Base-by-base conservation (phyloP, 2,888 invertebrate genomes). In the Melinaea marsaeus region DNA sequence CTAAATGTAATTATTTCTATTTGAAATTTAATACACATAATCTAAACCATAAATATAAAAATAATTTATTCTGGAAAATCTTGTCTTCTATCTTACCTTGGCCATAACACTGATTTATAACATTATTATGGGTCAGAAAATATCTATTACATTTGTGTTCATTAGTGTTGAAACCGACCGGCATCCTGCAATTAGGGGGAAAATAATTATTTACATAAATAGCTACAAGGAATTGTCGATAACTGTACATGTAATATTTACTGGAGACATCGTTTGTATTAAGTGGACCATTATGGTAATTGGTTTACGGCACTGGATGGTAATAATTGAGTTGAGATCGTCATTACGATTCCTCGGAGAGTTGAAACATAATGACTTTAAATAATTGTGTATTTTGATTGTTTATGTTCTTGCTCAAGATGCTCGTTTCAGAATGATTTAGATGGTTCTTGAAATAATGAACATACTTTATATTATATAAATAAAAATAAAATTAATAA, bases 61-160 rank as follows among this genome's bases (percentile, higher is more conserved):
- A 51, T 51, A 58, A 63, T 58, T 58, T 51, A 64, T 60, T 64
- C 55, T 64, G n/a, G 57, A 22, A 67, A 61, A 65, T 58, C 51
- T 64, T 60, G 55, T 58, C 47, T 65, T 62, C 54, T 60, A 62
- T 67, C 64, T 74, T 75, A 73, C 71, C 73, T 74, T 75, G 69
- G 69, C 72, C 78, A 79, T 76, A 74, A 61, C 58, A 68, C 79
- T 74, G 77, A 84, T 83, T 83, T 81, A 74, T 75, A 73, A 74
- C 79, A 79, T 81, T 78, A 80, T 74, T 73, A 74, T 74, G 83
- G 82, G 82, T 87, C 83, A 83, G 85, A 86, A 87, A 89, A 86
- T 90, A 89, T 90, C 88, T 81, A 78, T 90, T 88, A 84, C 90
- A 78, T 86, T 80, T 86, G 79, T 80, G 84, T 86, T 90, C 90